Evolutionary conservation across 2,888 invertebrate species (phyloP).

Genomic region (Meteorus cinctellus): DNA sequence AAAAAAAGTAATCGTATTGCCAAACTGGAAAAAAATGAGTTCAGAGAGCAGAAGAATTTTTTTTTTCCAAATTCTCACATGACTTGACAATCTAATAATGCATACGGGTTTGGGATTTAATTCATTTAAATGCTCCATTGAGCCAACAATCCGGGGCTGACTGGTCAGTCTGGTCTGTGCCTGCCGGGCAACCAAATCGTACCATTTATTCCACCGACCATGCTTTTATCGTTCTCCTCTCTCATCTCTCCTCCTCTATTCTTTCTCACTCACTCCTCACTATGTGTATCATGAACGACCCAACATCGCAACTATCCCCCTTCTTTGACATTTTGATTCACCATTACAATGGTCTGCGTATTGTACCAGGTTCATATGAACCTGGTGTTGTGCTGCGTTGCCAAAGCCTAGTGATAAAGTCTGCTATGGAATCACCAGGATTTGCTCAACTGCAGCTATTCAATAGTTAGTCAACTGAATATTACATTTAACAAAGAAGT

Average conservation of each 20-base stretch:
- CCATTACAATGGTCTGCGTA: conserved; percentile 27
- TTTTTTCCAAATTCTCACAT: conserved; percentile 23
- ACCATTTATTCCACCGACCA: conserved; percentile 62
- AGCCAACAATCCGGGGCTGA: conserved; percentile 60
- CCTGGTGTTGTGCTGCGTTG: conserved; percentile 12
- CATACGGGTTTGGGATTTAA: conserved; percentile 59
- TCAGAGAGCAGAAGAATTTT: conserved; percentile 25
- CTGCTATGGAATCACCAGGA: conserved; percentile 9
- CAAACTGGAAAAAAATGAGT: neutral
- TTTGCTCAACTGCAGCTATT: conserved; percentile 20
- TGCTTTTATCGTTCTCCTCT: conserved; percentile 42
- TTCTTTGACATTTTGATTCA: conserved; percentile 36
- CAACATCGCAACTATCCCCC: conserved; percentile 39
- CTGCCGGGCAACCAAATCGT: conserved; percentile 50
- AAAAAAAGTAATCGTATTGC: no score
- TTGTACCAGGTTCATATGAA: conserved; percentile 1
- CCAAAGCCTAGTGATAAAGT: conserved; percentile 24
- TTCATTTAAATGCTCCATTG: conserved; percentile 69
- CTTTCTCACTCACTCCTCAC: neutral
- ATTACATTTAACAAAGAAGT: conserved; percentile 18
- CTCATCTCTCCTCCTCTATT: neutral
- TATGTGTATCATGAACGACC: neutral
- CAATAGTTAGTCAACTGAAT: conserved; percentile 28
- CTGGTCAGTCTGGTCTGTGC: conserved; percentile 46
- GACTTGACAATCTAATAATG: conserved; percentile 42